phyloP scores from a whole-genome alignment of 2,113 vertebrate genomes.

The Hydrolagus affinis region DNA sequence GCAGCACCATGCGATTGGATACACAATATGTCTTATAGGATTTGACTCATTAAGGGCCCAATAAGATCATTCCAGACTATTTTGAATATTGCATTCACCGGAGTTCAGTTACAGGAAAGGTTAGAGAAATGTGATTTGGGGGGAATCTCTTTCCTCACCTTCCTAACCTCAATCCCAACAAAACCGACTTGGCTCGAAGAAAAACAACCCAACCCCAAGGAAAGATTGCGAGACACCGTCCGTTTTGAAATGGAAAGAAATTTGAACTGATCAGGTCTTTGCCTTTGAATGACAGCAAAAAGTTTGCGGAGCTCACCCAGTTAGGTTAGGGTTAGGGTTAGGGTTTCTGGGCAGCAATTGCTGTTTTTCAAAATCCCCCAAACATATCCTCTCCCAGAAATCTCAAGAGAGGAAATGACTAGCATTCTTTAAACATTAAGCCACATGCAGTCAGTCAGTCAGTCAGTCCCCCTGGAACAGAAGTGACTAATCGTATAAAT shows the following conservation, averaged over 20 bases:
- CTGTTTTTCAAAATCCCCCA: constrained; percentile 41
- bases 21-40: not conserved
- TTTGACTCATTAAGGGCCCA: not conserved
- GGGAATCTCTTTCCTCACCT: not conserved
- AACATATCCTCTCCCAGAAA: constrained; percentile 50
- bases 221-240: not conserved
- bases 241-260: not conserved
- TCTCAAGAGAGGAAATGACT: constrained; percentile 65
- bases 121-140: not conserved
- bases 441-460: constrained; percentile 56
- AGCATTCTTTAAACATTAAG: constrained; percentile 71
- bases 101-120: not conserved
- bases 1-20: not conserved
- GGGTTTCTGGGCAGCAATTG: constrained; percentile 31
- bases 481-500: constrained; percentile 45
- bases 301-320: constrained; percentile 4
- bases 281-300: not conserved
- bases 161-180: not conserved
- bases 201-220: not conserved
- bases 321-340: too few relatives aligned
- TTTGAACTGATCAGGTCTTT: not conserved
- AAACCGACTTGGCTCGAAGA: too few relatives aligned
- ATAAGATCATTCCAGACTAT: not conserved
- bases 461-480: constrained; percentile 45
- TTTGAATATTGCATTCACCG: not conserved